Evolutionary conservation across 2,888 invertebrate genomes (phyloP).

Genomic region (Leptinotarsa tumamoca): DNA sequence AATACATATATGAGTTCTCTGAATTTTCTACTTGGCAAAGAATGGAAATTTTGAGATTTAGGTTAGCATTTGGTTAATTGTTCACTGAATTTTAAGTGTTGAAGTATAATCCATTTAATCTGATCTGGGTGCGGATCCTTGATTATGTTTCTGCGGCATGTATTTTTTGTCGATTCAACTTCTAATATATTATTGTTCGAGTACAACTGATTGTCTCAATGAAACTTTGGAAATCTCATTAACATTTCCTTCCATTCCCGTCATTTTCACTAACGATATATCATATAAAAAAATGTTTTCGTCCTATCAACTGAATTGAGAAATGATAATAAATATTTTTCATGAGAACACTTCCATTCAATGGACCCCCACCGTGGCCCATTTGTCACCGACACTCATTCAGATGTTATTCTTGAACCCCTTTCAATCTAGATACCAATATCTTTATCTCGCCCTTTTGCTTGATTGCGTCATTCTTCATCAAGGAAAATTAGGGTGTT

Average conservation of each 20-base stretch:
- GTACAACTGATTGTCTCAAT: too few species aligned
- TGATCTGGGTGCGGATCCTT: too few species aligned
- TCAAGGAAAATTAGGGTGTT: slow-evolving; percentile 20
- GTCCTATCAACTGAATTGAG: not conserved
- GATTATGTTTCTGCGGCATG: too few species aligned
- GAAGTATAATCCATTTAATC: too few species aligned
- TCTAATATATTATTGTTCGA: too few species aligned
- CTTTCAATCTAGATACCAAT: slow-evolving; percentile 7
- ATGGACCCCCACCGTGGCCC: not conserved
- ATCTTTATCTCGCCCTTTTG: slow-evolving; percentile 12
- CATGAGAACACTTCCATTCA: not conserved
- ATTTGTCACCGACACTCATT: slow-evolving; percentile 2
- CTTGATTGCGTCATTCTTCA: slow-evolving; percentile 23
- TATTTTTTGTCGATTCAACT: too few species aligned
- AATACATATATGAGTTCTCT: too few species aligned
- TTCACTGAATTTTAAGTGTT: too few species aligned
- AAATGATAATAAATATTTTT: not conserved
- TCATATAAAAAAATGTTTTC: not conserved
- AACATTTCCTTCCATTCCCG: not conserved
- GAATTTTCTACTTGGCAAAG: too few species aligned
- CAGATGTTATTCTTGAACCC: not conserved
- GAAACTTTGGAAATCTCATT: too few species aligned
- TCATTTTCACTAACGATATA: not conserved
- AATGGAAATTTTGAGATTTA: too few species aligned
- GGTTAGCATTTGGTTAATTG: too few species aligned